Evolutionary conservation across 2,888 invertebrate genomes (phyloP).

Genomic region (Catocala fraxini): DNA sequence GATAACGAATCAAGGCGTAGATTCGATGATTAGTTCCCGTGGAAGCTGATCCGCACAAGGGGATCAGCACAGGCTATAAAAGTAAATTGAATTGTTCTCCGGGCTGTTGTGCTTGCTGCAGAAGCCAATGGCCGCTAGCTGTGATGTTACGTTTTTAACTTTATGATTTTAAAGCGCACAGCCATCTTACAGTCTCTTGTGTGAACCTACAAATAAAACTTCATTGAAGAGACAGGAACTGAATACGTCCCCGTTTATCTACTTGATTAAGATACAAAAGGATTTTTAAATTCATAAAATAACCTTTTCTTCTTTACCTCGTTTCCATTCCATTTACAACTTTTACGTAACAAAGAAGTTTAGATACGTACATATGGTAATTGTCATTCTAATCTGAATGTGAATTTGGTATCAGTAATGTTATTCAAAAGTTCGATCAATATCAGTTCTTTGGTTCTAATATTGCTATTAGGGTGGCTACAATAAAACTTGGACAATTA

Average conservation of each 20-base stretch:
- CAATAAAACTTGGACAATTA: slow-evolving; percentile 86
- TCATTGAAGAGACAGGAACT: slow-evolving; percentile 30
- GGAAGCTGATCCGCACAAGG: slow-evolving; percentile 73
- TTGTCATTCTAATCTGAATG: slow-evolving; percentile 41
- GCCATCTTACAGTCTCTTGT: slow-evolving; percentile 53
- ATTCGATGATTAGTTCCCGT: slow-evolving; percentile 78
- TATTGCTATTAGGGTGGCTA: slow-evolving; percentile 78
- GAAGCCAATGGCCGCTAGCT: slow-evolving; percentile 62
- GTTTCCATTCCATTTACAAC: slow-evolving; percentile 40
- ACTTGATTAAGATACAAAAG: slow-evolving; percentile 35
- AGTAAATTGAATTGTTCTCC: slow-evolving; percentile 85
- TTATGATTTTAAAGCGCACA: slow-evolving; percentile 64
- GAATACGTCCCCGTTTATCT: slow-evolving; percentile 29
- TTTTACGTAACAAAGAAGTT: slow-evolving; percentile 39
- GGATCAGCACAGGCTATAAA: slow-evolving; percentile 81
- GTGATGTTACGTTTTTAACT: slow-evolving; percentile 69
- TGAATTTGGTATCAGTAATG: slow-evolving; percentile 59
- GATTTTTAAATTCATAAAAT: slow-evolving; percentile 30
- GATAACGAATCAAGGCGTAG: slow-evolving; percentile 75
- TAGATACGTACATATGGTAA: slow-evolving; percentile 33
- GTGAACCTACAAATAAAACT: slow-evolving; percentile 47
- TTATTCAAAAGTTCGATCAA: slow-evolving; percentile 63
- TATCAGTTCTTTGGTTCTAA: slow-evolving; percentile 71
- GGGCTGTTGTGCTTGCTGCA: slow-evolving; percentile 71
- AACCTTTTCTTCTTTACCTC: slow-evolving; percentile 22